These are phyloP conservation scores for Homalodisca vitripennis DNA, from an alignment of 1,140 invertebrate genomes.

Conservation along the genomic window DNA sequence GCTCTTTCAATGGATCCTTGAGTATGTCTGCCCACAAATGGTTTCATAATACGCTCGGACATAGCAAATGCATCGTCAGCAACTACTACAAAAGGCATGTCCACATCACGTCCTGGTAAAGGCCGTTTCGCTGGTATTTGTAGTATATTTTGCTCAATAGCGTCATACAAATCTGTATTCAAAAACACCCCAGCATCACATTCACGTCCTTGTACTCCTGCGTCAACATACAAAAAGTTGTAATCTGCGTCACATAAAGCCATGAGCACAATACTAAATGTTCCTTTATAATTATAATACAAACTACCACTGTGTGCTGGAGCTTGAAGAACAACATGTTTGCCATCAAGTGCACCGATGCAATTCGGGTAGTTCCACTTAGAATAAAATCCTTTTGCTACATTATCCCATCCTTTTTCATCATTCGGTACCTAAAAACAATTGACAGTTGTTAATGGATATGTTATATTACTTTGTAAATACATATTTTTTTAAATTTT, in stretches of 20 bases:
- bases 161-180: background rate
- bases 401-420: slow-evolving; percentile 21
- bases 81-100: slow-evolving; percentile 48
- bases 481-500: too few relatives aligned
- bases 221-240: slow-evolving; percentile 48
- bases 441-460: too few relatives aligned
- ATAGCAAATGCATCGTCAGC: slow-evolving; percentile 49
- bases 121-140: background rate
- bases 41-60: slow-evolving; percentile 46
- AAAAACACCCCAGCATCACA: slow-evolving; percentile 41
- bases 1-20: slow-evolving; percentile 45
- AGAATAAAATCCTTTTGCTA: slow-evolving; percentile 27
- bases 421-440: slow-evolving; percentile 4
- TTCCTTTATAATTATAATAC: slow-evolving; percentile 50
- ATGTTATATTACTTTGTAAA: too few relatives aligned
- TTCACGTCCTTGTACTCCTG: slow-evolving; percentile 48
- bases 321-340: slow-evolving; percentile 42
- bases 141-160: background rate
- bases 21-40: slow-evolving; percentile 50
- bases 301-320: slow-evolving; percentile 45
- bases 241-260: slow-evolving; percentile 51
- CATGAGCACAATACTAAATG: slow-evolving; percentile 50
- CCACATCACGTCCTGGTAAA: slow-evolving; percentile 32
- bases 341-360: slow-evolving; percentile 45
- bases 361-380: slow-evolving; percentile 42